These are phyloP conservation scores for Eupithecia pulchellata DNA, from an alignment of 2,888 invertebrate genomes.

Conservation along the genomic window DNA sequence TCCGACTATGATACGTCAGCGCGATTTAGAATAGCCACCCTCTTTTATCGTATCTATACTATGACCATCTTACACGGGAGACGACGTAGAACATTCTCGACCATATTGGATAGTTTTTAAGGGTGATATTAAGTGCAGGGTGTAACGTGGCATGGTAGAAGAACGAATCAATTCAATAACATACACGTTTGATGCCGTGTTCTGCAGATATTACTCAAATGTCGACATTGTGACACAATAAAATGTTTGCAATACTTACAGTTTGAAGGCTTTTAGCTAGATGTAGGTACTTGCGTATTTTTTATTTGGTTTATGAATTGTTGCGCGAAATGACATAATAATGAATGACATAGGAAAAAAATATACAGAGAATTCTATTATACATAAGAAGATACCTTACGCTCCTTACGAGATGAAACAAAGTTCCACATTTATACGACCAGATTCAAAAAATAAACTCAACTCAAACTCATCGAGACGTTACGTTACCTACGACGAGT, in stretches of 20 bases:
- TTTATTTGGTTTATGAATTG: not conserved
- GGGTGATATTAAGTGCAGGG: slow-evolving; percentile 43
- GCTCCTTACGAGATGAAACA: too few relatives aligned
- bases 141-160: slow-evolving; percentile 56
- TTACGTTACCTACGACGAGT: too few relatives aligned
- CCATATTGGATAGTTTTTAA: slow-evolving; percentile 32
- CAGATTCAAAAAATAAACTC: too few relatives aligned
- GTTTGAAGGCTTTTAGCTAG: slow-evolving; percentile 32
- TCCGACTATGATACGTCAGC: slow-evolving; percentile 80
- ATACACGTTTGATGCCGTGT: slow-evolving; percentile 73
- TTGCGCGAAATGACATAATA: not conserved
- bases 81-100: slow-evolving; percentile 34
- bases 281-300: slow-evolving; percentile 12
- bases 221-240: slow-evolving; percentile 53
- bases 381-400: too few relatives aligned
- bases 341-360: too few relatives aligned
- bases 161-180: slow-evolving; percentile 77
- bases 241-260: slow-evolving; percentile 38
- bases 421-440: too few relatives aligned
- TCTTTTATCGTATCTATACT: slow-evolving; percentile 67
- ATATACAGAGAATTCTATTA: too few relatives aligned
- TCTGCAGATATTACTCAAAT: slow-evolving; percentile 62
- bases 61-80: slow-evolving; percentile 30
- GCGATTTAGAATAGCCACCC: slow-evolving; percentile 79
- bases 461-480: too few relatives aligned